These are phyloP conservation scores for Halyomorpha halys DNA, from an alignment of 1,140 invertebrate genomes.

Conservation along the genomic window DNA sequence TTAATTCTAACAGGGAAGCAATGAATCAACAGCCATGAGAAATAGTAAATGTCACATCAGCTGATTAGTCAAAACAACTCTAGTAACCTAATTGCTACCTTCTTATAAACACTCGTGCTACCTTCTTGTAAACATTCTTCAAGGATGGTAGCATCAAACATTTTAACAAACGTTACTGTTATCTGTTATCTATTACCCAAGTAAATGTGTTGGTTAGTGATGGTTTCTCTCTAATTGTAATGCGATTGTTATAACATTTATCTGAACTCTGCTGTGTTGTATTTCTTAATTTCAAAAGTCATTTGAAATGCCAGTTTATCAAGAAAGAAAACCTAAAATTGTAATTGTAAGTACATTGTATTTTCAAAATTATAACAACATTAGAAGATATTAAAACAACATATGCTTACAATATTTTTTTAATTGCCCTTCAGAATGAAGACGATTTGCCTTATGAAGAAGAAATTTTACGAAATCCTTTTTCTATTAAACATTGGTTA, in stretches of 20 bases:
- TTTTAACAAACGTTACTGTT: too few relatives aligned
- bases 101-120: too few relatives aligned
- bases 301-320: not conserved
- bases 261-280: not conserved
- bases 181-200: too few relatives aligned
- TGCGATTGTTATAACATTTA: too few relatives aligned
- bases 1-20: too few relatives aligned
- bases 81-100: too few relatives aligned
- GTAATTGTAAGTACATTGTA: conserved; percentile 1
- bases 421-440: conserved; percentile 54
- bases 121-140: too few relatives aligned
- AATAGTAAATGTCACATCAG: not conserved
- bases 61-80: conserved; percentile 4
- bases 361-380: not conserved
- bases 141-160: too few relatives aligned
- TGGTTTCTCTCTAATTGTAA: too few relatives aligned
- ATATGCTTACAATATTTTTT: not conserved
- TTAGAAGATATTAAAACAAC: too few relatives aligned
- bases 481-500: conserved; percentile 95
- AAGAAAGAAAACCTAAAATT: conserved; percentile 13
- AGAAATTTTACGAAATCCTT: conserved; percentile 93
- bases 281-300: not conserved
- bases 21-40: too few relatives aligned
- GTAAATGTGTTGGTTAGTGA: too few relatives aligned
- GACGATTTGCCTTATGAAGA: conserved; percentile 97